A percentile compares a stretch with the other conserved stretches of the same genome.
Conservation (phyloP, 2,888 invertebrate genomes). For the Oxycera nigricornis region DNA sequence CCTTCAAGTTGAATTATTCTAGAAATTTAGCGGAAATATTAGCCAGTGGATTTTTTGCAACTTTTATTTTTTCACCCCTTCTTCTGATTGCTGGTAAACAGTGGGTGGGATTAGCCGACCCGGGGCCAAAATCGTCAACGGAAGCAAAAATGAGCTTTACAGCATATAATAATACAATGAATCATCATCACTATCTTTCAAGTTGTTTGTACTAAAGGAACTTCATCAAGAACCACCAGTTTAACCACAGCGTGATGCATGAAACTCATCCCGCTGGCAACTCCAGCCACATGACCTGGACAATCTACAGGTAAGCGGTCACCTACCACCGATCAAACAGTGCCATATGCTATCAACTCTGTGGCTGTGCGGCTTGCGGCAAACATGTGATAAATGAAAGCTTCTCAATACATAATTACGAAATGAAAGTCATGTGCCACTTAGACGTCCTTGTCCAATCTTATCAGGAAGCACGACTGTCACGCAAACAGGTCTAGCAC, state of each 20-base stretch:
- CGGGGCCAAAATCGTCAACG: no score
- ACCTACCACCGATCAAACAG: neutral
- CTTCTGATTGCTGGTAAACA: no score
- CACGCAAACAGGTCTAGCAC: slow-evolving; percentile 50
- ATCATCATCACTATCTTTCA: no score
- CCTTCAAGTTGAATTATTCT: no score
- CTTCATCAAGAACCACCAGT: no score
- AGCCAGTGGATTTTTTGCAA: no score
- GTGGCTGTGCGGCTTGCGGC: neutral
- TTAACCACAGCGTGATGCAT: neutral
- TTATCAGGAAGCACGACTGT: slow-evolving; percentile 37
- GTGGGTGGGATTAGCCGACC: no score
- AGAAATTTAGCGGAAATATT: no score
- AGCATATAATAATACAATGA: no score
- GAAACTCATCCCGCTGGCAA: neutral
- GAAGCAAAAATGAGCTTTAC: no score
- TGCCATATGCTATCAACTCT: neutral
- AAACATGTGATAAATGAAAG: slow-evolving; percentile 23
- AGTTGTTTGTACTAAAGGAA: no score
- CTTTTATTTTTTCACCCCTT: no score
- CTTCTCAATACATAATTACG: slow-evolving; percentile 37
- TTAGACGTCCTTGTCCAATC: slow-evolving; percentile 41
- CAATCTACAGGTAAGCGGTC: neutral
- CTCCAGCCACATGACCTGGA: neutral
- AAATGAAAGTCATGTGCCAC: slow-evolving; percentile 41